Base-by-base conservation (phyloP, 1,140 invertebrate genomes). In the Cydia fagiglandana region DNA sequence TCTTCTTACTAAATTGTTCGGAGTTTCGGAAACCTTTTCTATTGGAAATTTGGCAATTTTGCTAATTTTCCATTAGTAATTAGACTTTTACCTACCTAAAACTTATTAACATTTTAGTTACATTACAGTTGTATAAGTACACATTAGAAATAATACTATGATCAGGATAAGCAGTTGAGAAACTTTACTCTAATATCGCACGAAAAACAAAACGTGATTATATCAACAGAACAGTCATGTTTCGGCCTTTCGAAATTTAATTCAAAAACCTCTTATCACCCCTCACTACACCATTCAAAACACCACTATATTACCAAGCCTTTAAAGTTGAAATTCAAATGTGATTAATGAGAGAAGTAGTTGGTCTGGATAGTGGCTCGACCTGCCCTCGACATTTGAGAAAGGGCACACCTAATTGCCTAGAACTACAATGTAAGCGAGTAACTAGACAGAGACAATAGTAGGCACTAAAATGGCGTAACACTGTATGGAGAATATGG, bases 191-290 rank as follows among this genome's bases (percentile, higher is more conserved):
- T 61, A 61, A 61, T 61, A 61, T 61, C 17, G 20, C 9, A 61
- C 56, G 17, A 61, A 61, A 56, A 61, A 24, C 56, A 61, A 61
- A 61, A 61, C 56, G 56, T 61, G 56, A 61, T 61, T 24, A 61
- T 24, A 61, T 61, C 56, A 10, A 61, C 10, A 61, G 17, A 61
- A 61, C 56, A 61, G 56, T 61, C 56, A 61, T 61, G 56, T 61
- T 61, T 61, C 56, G 20, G 56, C 56, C 17, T 61, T 61, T 61
- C 56, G 1, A 12, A n/a, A 24, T 9, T 12, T 10, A 61, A 3
- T 24, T 10, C 56, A 10, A 24, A 61, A 61, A 61, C 56, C 56
- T 61, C 56, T 7, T 24, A 24, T 61, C 56, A 10, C 20, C 6
- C 10, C 17, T 24, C 15, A 61, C 17, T n/a, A 24, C 10, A n/a